Percentiles rank a stretch among this genome's conserved stretches.
These are phyloP conservation scores for Sceloporus undulatus DNA, from an alignment of 2,113 vertebrate genomes.

Conservation along the genomic window DNA sequence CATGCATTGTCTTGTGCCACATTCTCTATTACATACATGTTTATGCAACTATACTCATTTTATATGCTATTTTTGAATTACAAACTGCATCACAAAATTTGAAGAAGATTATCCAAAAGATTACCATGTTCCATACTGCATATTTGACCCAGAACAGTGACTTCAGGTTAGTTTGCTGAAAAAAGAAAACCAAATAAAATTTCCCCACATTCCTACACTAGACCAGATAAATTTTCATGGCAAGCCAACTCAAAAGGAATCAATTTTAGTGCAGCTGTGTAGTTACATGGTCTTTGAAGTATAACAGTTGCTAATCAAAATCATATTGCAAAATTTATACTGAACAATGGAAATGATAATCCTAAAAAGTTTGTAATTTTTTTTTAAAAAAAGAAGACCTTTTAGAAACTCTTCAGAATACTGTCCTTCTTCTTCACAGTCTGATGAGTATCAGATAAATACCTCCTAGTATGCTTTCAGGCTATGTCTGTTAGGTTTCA, in stretches of 20 bases:
- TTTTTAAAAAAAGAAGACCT: not conserved
- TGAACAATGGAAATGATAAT: constrained; percentile 28
- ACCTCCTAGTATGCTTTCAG: not conserved
- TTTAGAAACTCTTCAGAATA: constrained; percentile 1
- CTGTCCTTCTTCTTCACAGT: not conserved
- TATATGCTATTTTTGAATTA: no score
- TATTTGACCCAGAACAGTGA: no score
- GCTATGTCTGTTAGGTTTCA: not conserved
- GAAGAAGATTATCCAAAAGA: no score
- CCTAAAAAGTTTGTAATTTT: constrained; percentile 40
- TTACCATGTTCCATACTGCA: no score
- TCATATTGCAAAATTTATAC: not conserved
- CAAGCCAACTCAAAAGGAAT: not conserved
- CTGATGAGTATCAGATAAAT: not conserved
- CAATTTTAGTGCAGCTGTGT: not conserved
- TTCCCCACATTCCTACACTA: not conserved
- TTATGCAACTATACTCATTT: no score
- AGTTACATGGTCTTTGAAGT: constrained; percentile 28
- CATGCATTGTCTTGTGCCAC: no score
- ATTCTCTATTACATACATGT: no score
- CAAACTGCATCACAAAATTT: no score
- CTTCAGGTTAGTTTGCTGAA: no score
- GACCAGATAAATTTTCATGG: not conserved
- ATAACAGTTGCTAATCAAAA: not conserved
- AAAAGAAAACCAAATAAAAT: no score